Evolutionary conservation across 2,888 invertebrate species (phyloP), one percentile per base, ranked within the genome.

Genomic region (Druceiella hillmani): DNA sequence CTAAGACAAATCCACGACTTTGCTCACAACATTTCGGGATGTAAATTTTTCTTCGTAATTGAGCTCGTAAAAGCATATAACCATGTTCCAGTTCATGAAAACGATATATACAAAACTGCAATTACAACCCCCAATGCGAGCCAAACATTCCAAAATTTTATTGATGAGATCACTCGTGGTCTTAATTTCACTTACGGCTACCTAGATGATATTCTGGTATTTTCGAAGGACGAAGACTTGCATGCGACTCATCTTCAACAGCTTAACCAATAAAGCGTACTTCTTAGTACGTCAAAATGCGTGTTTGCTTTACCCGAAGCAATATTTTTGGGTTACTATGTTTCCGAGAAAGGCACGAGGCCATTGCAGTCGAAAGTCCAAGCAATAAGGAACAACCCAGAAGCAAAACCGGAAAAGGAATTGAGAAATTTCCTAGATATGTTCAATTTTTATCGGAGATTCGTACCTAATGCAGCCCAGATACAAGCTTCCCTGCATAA

Each of bases 111-210:
- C 0, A 55, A 56, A 41, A 55, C 55, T 2, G 55, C 51, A 1
- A 46, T 52, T 4, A 50, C 34, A 3, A 53, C 52, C 5, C 50
- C 53, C 1, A 62, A 62, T 33, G 58, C 59, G 0, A 56, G 52
- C 1, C 57, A 60, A 33, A 55, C 56, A 1, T 50, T 61, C 39
- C 57, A 59, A 33, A 45, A 54, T 2, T 56, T 56, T 17, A 54
- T 61, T 11, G 50, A 57, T 24, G 39, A 46, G 12, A 46, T 53
- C 0, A 7, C 50, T 0, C 36, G 46, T 3, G 52, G 48, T 7
- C 25, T 56, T 1, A 51, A 52, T 14, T 54, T 58, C 38, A 38
- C 39, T 6, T 54, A 44, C 34, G 35, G 43, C 0, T 58, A 59
- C 17, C 36, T 59, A 0, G 55, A 58, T 25, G 55, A 55, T 34